Evolutionary conservation across 2,888 invertebrate species (phyloP).

Genomic region (Kryphioiulus occultus): DNA sequence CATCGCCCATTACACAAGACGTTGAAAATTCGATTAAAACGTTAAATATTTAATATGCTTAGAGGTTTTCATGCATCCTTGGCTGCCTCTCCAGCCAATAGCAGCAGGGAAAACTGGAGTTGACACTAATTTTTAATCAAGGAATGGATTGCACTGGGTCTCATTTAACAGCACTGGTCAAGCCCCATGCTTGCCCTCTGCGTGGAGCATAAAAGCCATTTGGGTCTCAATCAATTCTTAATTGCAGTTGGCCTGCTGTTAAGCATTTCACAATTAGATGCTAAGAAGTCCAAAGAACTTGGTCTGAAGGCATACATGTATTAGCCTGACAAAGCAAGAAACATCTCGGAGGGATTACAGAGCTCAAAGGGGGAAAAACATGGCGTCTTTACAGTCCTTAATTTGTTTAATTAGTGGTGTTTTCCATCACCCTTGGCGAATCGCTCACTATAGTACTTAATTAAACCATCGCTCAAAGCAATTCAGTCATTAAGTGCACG

Average conservation of each 20-base stretch:
- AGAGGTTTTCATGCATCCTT: neutral
- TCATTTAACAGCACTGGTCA: neutral
- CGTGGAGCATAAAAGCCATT: neutral
- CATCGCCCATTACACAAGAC: neutral
- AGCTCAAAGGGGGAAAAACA: neutral
- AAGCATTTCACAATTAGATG: slow-evolving; percentile 21
- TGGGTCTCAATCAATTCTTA: neutral
- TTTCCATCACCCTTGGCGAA: neutral
- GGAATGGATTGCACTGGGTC: neutral
- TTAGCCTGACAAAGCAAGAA: neutral
- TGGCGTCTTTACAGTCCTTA: neutral
- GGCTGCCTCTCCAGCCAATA: no score
- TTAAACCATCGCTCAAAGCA: slow-evolving; percentile 38
- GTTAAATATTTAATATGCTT: neutral
- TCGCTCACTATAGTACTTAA: neutral
- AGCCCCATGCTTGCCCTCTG: neutral
- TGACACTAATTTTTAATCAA: neutral
- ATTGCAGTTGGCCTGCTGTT: neutral
- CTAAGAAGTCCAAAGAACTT: neutral
- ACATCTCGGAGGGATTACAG: neutral
- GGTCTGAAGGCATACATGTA: no score
- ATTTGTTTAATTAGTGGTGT: slow-evolving; percentile 24
- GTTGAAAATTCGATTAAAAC: no score
- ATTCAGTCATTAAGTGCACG: slow-evolving; percentile 24
- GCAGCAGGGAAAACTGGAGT: neutral